Evolutionary conservation across 2,797 vertebrate species (phyloP), one percentile per base, ranked within the genome.

Genomic region (Pelobates cultripes): DNA sequence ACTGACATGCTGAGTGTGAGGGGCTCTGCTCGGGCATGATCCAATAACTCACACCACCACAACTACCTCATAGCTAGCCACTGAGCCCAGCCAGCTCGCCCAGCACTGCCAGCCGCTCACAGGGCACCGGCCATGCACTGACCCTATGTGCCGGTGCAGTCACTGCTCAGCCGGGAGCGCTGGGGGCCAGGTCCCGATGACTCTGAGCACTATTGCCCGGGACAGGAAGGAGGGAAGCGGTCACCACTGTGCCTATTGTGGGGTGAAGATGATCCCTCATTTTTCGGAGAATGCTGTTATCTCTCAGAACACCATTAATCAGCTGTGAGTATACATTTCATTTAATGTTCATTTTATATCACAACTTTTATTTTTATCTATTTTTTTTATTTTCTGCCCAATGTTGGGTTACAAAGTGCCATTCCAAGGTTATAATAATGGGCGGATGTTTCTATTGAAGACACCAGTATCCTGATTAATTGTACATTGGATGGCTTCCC

Each of bases 261-360:
- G 90, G 87, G 94, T 91, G 43, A 94, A 93, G 89, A 97, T 99
- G 95, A 94, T 96, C 89, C 96, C 96, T 14, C 94, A 96, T 91
- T 97, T 97, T 90, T 95, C 93, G 40, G 95, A 95, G 77, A 93
- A 97, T 90, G 94, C 96, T 70, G 93, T 96, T 75, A 96, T 95
- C 89, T 96, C 96, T 7, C 96, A 95, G 81, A 95, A 95, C 88
- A 91, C 96, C 86, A 96, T 98, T 92, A 95, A 95, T 88, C 96
- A 96, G 89, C 92, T 97, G 97, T 98, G 89, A 98, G 97, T 98
- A 85, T 1, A 12, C 5, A 51, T 5, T 6, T 51, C 47, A 51
- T 51, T 51, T 28, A 28, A 28, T 28, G 28, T 28, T 28, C 28
- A 1, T 28, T 28, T 28, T 28, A 28, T 28, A 1, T 2, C 28